Percentiles rank a stretch among this genome's conserved stretches.
Evolutionary conservation across 2,888 invertebrate genomes (phyloP).

Genomic region (Drosophila anomalata): DNA sequence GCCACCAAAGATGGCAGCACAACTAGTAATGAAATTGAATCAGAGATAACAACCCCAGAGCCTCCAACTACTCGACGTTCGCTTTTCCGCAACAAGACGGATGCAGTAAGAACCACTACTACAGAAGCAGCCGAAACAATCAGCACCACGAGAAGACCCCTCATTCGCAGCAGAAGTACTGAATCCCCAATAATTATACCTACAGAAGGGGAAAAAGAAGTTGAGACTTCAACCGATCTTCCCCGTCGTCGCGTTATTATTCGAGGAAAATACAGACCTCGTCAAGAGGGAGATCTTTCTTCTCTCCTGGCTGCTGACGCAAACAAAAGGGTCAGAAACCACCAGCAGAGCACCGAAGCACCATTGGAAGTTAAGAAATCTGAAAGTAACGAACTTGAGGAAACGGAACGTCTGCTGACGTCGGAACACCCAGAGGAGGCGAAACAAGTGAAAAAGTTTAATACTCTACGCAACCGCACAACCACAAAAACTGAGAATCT

Average conservation of each 20-base stretch:
- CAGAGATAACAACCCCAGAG: not conserved
- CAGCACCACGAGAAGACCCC: constrained; percentile 27
- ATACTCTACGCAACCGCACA: constrained; percentile 51
- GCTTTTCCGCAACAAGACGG: constrained; percentile 13
- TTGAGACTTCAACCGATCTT: constrained; percentile 31
- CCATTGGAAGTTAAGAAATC: not conserved
- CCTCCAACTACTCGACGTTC: constrained; percentile 24
- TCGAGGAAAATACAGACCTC: constrained; percentile 71
- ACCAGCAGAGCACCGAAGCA: constrained; percentile 11
- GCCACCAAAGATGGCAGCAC: constrained; percentile 7
- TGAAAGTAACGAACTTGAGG: not conserved
- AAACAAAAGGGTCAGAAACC: constrained; percentile 46
- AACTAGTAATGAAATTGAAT: not conserved
- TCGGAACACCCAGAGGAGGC: constrained; percentile 6
- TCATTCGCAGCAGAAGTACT: constrained; percentile 28
- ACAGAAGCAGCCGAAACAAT: constrained; percentile 7
- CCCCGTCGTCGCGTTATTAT: constrained; percentile 49
- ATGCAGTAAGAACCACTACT: not conserved
- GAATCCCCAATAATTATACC: constrained; percentile 6
- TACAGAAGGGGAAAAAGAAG: constrained; percentile 10
- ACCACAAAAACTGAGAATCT: constrained; percentile 53
- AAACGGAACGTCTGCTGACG: not conserved
- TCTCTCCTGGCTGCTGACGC: constrained; percentile 70
- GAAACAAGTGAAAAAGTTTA: constrained; percentile 8
- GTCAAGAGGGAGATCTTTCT: constrained; percentile 66